Evolutionary conservation across 2,113 vertebrate species (phyloP).

Genomic region (Typhlomys cinereus): DNA sequence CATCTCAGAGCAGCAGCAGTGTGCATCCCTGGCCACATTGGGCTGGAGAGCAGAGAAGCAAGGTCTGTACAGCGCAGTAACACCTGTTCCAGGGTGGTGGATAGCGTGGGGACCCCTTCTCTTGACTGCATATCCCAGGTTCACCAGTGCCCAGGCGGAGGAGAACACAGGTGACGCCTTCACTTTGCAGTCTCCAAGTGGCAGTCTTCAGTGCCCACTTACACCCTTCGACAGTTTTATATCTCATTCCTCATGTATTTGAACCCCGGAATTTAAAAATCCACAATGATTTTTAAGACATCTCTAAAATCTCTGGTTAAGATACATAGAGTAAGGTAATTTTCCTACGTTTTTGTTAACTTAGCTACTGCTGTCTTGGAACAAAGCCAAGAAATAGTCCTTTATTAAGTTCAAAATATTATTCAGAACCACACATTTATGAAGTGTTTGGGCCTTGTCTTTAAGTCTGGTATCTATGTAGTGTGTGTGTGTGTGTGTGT

Average conservation of each 20-base stretch:
- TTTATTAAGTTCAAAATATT: not conserved
- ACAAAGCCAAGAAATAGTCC: not conserved
- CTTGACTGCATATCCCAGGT: not conserved
- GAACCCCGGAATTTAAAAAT: not conserved
- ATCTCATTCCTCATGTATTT: not conserved
- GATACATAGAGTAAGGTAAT: not conserved
- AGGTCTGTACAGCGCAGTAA: not conserved
- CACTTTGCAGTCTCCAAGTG: too few relatives aligned
- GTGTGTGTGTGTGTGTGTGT: not conserved
- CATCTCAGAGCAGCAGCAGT: not conserved
- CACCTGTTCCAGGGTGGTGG: not conserved
- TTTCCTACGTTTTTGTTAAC: conserved; percentile 9
- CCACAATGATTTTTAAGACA: not conserved
- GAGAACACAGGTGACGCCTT: not conserved
- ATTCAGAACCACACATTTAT: not conserved
- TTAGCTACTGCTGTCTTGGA: not conserved
- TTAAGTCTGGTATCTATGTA: not conserved
- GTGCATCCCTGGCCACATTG: not conserved
- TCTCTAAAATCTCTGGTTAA: conserved; percentile 4
- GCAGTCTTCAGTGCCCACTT: not conserved
- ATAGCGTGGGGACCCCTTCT: not conserved
- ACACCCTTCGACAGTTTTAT: not conserved
- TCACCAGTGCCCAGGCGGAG: not conserved
- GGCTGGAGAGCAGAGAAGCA: not conserved
- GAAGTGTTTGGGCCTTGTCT: not conserved